These are phyloP conservation scores for Asteroscopus sphinx DNA, from an alignment of 2,888 invertebrate genomes.

Conservation along the genomic window DNA sequence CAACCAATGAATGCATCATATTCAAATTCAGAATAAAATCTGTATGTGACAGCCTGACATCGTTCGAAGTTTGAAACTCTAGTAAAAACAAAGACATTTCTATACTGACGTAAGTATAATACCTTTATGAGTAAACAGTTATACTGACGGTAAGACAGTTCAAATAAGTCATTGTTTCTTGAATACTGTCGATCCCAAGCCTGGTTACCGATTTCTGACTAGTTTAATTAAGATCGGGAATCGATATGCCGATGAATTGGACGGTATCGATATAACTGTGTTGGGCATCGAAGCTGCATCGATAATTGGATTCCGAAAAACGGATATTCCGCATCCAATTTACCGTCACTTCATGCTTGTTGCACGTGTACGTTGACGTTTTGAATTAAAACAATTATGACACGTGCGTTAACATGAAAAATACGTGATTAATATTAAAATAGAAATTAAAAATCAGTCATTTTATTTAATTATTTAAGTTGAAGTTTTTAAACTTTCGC, in stretches of 20 bases:
- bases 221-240: constrained; percentile 51
- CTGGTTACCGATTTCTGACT: constrained; percentile 17
- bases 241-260: constrained; percentile 33
- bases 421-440: no score
- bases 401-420: neutral
- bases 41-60: constrained; percentile 6
- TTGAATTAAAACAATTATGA: constrained; percentile 27
- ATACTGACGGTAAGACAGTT: constrained; percentile 19
- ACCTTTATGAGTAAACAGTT: no score
- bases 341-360: constrained; percentile 44
- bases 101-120: no score
- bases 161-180: constrained; percentile 9
- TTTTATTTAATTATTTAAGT: no score
- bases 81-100: no score
- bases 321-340: constrained; percentile 50
- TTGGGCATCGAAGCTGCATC: constrained; percentile 54
- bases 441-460: no score
- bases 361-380: constrained; percentile 23
- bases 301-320: constrained; percentile 66
- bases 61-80: constrained; percentile 20
- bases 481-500: no score
- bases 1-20: neutral
- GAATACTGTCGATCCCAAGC: constrained; percentile 18
- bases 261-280: constrained; percentile 43
- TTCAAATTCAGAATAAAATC: constrained; percentile 12